Evolutionary conservation across 2,797 vertebrate species (phyloP).

Genomic region (Parauchenoglanis ngamensis): DNA sequence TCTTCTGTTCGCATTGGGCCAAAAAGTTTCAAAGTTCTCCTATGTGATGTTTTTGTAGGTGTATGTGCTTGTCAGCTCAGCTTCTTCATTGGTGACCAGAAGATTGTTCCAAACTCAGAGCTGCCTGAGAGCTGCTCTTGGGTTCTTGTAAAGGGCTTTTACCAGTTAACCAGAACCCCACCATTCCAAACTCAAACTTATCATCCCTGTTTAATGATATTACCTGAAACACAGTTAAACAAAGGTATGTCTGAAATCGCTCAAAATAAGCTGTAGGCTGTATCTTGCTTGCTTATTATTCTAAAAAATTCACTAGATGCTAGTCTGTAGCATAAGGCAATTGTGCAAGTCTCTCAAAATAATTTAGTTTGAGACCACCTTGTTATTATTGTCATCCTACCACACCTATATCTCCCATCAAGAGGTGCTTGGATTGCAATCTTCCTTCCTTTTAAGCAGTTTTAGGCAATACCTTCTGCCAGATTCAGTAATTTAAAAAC

Average conservation of each 20-base stretch:
- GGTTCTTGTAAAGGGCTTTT: not conserved
- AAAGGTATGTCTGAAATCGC: too few species aligned
- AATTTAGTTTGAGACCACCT: not conserved
- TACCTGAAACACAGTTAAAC: not conserved
- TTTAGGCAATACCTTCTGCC: not conserved
- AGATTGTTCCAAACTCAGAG: not conserved
- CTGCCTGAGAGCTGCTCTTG: not conserved
- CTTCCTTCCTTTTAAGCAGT: not conserved
- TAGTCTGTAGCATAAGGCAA: not conserved
- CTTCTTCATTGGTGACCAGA: not conserved
- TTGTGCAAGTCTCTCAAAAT: not conserved
- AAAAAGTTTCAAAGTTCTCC: not conserved
- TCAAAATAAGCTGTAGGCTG: not conserved
- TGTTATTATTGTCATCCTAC: not conserved
- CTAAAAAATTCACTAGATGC: not conserved
- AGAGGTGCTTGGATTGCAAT: not conserved
- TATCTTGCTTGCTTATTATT: not conserved
- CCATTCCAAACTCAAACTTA: too few species aligned
- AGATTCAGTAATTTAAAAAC: not conserved
- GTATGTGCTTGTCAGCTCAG: not conserved
- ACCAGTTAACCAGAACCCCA: not conserved
- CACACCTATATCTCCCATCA: not conserved
- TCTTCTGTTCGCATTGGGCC: slow-evolving; percentile 2
- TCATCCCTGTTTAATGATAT: not conserved
- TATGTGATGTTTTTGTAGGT: not conserved